Conservation (phyloP, 2,113 vertebrate genomes). For the Merops nubicus region DNA sequence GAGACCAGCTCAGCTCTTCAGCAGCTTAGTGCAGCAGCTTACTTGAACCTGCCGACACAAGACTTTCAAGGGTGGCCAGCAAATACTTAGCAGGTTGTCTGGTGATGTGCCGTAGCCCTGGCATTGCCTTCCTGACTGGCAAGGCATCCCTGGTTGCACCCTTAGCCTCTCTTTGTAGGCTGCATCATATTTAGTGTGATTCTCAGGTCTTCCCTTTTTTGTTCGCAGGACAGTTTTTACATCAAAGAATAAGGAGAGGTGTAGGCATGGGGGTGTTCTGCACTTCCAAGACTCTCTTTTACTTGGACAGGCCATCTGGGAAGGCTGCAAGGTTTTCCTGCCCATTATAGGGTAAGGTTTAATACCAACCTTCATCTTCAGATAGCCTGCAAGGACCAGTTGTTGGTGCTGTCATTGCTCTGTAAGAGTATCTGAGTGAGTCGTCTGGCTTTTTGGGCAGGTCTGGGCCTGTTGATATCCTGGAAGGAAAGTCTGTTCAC, state of each 20-base stretch:
- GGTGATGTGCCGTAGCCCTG: not conserved
- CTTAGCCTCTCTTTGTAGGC: not conserved
- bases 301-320: not conserved
- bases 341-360: not conserved
- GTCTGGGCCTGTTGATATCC: not conserved
- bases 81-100: not conserved
- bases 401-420: not conserved
- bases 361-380: not conserved
- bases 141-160: not conserved
- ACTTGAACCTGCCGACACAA: not conserved
- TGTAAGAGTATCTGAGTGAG: too few relatives aligned
- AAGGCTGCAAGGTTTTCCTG: not conserved
- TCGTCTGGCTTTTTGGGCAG: not conserved
- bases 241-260: not conserved
- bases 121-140: not conserved
- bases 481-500: too few relatives aligned
- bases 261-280: not conserved
- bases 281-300: not conserved
- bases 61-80: not conserved
- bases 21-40: not conserved
- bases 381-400: not conserved
- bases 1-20: not conserved
- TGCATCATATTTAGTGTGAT: not conserved
- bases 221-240: not conserved
- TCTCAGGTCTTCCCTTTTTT: not conserved